Base-by-base conservation (phyloP, 2,797 vertebrate species). In the Masticophis lateralis region DNA sequence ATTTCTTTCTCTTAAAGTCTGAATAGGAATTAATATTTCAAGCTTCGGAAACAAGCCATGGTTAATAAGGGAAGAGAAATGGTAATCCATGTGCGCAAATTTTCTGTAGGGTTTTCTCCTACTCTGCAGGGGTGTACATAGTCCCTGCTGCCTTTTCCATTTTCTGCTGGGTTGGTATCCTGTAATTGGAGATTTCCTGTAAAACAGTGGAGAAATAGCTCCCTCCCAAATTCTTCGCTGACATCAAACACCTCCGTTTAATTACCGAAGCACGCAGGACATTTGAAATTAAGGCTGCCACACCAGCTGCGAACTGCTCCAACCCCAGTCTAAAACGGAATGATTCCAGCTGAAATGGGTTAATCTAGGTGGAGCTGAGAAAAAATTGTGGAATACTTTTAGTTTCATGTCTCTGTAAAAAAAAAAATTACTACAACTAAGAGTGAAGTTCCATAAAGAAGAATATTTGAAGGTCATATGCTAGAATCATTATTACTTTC, bases 261-360 rank as follows among this genome's bases (percentile, higher is more conserved):
- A 43, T 14, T 92, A 91, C 0, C 88, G 86, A 95, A 90, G 51
- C 83, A 88, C 32, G 91, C 47, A 69, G 43, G 13, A 2, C 28
- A 63, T 63, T 55, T 61, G 18, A 69, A 5, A 0, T 43, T 47
- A 59, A 91, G 37, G 22, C 86, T 88, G 8, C 7, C 0, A 1
- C 18, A 91, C 66, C 89, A 93, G 86, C 66, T 93, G 94, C n/a
- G 79, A 86, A 56, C 66, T 69, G 61, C 91, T 95, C 18, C 13
- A 88, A 63, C 90, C 91, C 57, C 91, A 92, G 32, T 5, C 60
- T n/a, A 37, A 9, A 4, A 79, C 86, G 63, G 7, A 28, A 91
- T 55, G 16, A 4, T 87, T 92, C 69, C 37, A 63, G 0, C 22
- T 47, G 63, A n/a, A 4, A 61, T 74, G 25, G 1, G 53, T 91